These are phyloP conservation scores for Peromyscus melanophrys DNA, from an alignment of 2,797 vertebrate genomes.

Conservation along the genomic window DNA sequence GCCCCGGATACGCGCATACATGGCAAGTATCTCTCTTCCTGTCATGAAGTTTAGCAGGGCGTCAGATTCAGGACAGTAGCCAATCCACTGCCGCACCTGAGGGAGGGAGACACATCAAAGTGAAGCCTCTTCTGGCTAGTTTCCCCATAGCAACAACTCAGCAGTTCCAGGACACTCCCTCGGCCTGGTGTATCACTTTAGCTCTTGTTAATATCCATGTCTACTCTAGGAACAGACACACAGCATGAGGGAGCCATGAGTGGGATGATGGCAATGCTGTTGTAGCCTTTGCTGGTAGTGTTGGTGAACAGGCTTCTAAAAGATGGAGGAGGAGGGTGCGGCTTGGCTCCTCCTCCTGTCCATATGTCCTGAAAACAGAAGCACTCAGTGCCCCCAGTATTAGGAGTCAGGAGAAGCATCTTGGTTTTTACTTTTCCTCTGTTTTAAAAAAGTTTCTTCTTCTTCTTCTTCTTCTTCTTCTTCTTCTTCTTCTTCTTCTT, in stretches of 20 bases:
- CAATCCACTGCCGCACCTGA: constrained; percentile 95
- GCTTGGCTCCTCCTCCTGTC: background rate
- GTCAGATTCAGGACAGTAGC: constrained; percentile 98
- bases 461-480: background rate
- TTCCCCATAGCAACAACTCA: constrained; percentile 93
- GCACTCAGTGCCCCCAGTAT: background rate
- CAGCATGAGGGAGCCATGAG: fast-evolving
- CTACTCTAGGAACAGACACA: background rate
- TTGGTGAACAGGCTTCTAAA: background rate
- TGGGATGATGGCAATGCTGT: background rate
- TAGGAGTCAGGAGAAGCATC: background rate
- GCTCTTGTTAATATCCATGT: background rate
- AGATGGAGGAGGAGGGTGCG: background rate
- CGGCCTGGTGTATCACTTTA: background rate
- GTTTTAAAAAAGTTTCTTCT: background rate
- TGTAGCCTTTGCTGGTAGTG: background rate
- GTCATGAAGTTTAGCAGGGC: constrained; percentile 97
- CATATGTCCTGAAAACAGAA: background rate
- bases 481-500: no score
- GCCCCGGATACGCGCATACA: constrained; percentile 96
- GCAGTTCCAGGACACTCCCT: constrained; percentile 94
- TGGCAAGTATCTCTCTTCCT: constrained; percentile 94
- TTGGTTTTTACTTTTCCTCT: background rate
- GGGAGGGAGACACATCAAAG: constrained; percentile 84
- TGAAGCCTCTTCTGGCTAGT: constrained; percentile 93